Evolutionary conservation across 2,888 invertebrate species (phyloP), one percentile per base, ranked within the genome.

Genomic region (Ophioninae sp.): DNA sequence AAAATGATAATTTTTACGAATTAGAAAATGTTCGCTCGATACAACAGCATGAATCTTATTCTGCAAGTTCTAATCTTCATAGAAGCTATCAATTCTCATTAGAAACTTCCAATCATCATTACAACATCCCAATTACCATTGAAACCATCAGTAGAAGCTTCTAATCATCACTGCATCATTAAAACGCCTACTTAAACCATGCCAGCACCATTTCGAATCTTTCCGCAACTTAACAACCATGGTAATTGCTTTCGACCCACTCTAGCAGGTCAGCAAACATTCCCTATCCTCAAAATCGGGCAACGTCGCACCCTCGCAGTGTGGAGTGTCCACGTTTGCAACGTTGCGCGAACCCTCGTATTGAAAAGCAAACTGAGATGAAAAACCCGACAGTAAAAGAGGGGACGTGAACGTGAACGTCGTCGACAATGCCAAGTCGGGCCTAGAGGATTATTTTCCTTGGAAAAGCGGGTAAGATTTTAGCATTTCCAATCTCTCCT

Each of bases 1-100:
- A 76, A 95, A 95, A 7, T 7, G 91, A 85, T 67, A 72, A 76
- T 13, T 50, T 21, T 17, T 37, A 37, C 7, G 20, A 13, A 37
- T 37, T 30, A 23, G 2, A 13, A 37, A 70, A 21, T 6, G 57
- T 30, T 13, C n/a, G 37, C 2, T 3, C 20, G 56, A n/a, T 37
- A 23, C 17, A 17, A 23, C 30, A 30, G 21, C 23, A 3, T 17
- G 30, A 17, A 0, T 17, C 23, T 20, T 17, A 7, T 17, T 30
- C 0, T 17, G 2, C 1, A 30, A 30, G 30, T 30, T 30, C 3
- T 30, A 30, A 30, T 30, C 30, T 30, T 3, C 30, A 30, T 30
- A 30, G 30, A 30, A 30, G 30, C 30, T 30, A 30, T 30, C 30
- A 30, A 30, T 30, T 13, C 13, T 50, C 13, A 17, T 17, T 50